Evolutionary conservation across 2,113 vertebrate genomes (phyloP), one percentile per base, ranked within the genome.

Genomic region (Thunnus thynnus): DNA sequence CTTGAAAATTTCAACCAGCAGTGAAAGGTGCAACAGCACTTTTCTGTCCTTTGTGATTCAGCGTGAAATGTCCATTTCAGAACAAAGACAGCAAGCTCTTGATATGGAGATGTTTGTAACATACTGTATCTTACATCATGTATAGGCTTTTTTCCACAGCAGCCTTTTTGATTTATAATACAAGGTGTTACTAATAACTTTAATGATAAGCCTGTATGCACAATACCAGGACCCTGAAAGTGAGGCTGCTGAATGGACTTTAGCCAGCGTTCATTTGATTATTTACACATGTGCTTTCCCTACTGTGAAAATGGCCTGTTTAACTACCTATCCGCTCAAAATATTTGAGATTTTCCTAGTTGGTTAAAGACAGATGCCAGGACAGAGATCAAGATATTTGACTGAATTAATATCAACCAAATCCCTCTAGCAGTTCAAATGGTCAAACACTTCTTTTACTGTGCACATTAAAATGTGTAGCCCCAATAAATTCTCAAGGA

Each of bases 1-100:
- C 46, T 58, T 73, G 54, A 74, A 68, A 55, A 36, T 64, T 73
- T 62, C 17, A 63, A 68, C 52, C 41, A 63, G 11, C 46, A 68
- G 27, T 18, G 2, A 52, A 25, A 8, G 17, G 17, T 60, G 60
- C 14, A 56, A 62, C 27, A 64, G 48, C 54, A 69, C 10, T 20
- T 68, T 54, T 56, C 52, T 74, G 36, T 68, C 32, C 27, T 9
- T 17, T 47, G 27, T 62, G 69, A 66, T 73, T 73, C 36, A 11
- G 7, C 65, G 46, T 81, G 25, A 86, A 71, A 61, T 46, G 25
- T 12, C 1, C 1, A 30, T 73, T 73, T 52, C 22, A 55, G 25
- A 46, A 18, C 30, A 52, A 54, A 71, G 54, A 44, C 3, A 74
- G 41, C 46, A 62, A 22, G 9, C 11, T 36, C 12, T 55, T 63